Evolutionary conservation across 2,888 invertebrate genomes (phyloP), one percentile per base, ranked within the genome.

Genomic region (Morpho helenor): DNA sequence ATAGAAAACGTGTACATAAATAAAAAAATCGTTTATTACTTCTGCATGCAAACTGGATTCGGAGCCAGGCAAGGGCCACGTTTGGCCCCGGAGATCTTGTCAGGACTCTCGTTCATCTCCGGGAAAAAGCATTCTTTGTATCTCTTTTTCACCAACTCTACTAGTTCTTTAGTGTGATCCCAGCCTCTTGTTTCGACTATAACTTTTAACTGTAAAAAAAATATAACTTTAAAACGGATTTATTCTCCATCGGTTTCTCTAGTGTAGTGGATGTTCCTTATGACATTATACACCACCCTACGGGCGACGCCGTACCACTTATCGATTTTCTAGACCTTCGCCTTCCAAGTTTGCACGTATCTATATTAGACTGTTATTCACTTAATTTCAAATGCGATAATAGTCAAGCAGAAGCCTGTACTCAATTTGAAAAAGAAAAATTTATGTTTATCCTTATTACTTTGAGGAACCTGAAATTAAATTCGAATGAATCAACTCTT

Each of bases 101-200:
- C 79, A 1, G 67, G 47, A 1, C 67, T 69, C 6, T 75, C 80
- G 31, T 67, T 64, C 69, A 80, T 70, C 43, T 86, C 84, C 62
- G 73, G 81, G 79, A 88, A 88, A 71, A 69, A 73, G 66, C 79
- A 87, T 5, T 95, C 94, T 66, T 93, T 93, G 78, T 96, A 96
- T 77, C 96, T 69, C 65, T 82, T 87, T 73, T 87, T 87, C 31
- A 89, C 70, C 68, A 68, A 63, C 47, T 87, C 84, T 49, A 83
- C 68, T 55, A 90, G 56, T 47, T 80, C 92, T 71, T 82, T 87
- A 0, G 94, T 93, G 76, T 98, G 98, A 0, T 94, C 93, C 87
- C 93, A 93, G 73, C 97, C 97, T 72, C 95, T 92, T 0, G 98
- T 98, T 87, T 98, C 98, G 67, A 95, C 96, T 22, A 98, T 94